A percentile compares a stretch with the other conserved stretches of the same genome.
phyloP scores from a whole-genome alignment of 2,888 invertebrate genomes.

The Girardia tigrina region DNA sequence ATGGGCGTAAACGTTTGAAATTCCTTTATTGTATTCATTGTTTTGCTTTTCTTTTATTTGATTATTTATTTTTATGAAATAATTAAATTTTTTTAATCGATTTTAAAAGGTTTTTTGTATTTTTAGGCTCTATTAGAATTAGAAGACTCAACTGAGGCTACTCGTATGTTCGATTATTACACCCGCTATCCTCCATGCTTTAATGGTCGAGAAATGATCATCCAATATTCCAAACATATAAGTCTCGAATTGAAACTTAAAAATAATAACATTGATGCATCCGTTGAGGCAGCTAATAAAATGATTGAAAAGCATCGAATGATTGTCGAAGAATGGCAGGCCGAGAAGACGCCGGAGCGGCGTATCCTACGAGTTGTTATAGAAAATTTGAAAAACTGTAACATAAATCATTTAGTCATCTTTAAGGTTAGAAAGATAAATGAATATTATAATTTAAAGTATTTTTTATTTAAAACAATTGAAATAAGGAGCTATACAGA shows the following conservation, averaged over 20 bases:
- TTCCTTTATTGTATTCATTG: no score
- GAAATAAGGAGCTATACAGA: no score
- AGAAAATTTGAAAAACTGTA: slow-evolving; percentile 1
- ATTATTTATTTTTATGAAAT: no score
- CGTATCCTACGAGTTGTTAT: neutral
- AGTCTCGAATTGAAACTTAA: neutral
- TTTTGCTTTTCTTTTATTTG: no score
- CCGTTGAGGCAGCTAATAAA: slow-evolving; percentile 6
- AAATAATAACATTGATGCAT: slow-evolving; percentile 5
- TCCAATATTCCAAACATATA: slow-evolving; percentile 8
- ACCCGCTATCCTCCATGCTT: slow-evolving; percentile 3
- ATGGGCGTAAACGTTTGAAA: no score
- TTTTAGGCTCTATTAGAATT: neutral
- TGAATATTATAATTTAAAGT: no score
- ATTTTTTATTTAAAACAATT: no score
- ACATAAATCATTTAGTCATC: neutral
- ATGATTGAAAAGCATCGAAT: neutral
- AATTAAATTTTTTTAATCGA: no score
- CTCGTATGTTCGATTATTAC: neutral
- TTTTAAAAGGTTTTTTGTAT: no score
- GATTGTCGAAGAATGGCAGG: neutral
- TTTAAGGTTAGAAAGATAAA: no score
- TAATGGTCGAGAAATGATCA: neutral
- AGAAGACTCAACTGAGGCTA: neutral
- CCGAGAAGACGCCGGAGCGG: neutral